Base-by-base conservation (phyloP, 2,113 vertebrate genomes). In the Cinclus mexicanus region DNA sequence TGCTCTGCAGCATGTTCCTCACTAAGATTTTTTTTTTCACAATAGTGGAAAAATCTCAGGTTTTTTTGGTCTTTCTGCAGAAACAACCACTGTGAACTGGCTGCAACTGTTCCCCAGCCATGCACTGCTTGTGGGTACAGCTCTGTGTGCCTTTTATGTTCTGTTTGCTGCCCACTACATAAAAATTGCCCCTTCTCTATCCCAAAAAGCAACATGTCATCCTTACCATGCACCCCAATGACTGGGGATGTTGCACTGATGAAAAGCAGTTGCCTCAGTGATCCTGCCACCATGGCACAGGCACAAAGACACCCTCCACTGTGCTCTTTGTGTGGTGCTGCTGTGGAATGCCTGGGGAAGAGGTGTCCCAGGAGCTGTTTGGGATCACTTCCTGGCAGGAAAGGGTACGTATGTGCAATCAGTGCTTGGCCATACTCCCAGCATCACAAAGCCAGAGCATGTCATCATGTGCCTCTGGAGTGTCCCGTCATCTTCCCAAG, bases 331-430 rank as follows among this genome's bases (percentile, higher is more conserved):
- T 60, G 46, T 0, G 0, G 33, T 39, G 35, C 49, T 79, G 39
- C 49, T 1, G 0, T 63, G 65, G 47, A 46, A 33, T 70, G 22
- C 46, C 24, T 3, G 1, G 20, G 46, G 46, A 83, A 29, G 44
- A 64, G 23, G 18, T 5, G 2, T 72, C 55, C 37, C 46, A 10
- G 69, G 60, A 75, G 56, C 46, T 1, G 1, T 33, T 16, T 69
- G 77, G 60, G 28, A 57, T 93, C 2, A 6, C 14, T 60, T 77
- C 72, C 28, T 3, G 4, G 37, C 76, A n/a, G 53, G 49, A 85
- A 42, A 0, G 6, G 24, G 9, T 49, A 3, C 0, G 0, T 81
- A 76, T 55, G 6, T 47, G 35, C 8, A 4, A 25, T 42, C 64
- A 29, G 33, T 41, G 50, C 70, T 71, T 65, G 80, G 83, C 75